A percentile compares a stretch with the other conserved stretches of the same genome.
Conservation (phyloP, 2,888 invertebrate genomes). For the Dusona sp. region DNA sequence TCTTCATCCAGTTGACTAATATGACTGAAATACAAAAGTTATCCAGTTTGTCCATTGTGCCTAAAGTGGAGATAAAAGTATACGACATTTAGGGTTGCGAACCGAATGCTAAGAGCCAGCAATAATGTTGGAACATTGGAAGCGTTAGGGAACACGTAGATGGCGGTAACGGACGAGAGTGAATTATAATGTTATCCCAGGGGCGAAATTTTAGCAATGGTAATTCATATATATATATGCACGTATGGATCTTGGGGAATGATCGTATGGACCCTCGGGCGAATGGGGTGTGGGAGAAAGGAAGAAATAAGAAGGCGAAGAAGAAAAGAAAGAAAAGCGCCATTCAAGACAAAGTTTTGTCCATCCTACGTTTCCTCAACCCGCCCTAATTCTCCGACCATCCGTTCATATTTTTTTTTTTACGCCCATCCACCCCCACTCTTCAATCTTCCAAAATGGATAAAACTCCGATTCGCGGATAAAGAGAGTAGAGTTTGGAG, state of each 20-base stretch:
- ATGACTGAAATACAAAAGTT: slow-evolving; percentile 10
- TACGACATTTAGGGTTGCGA: slow-evolving; percentile 23
- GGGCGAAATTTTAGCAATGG: slow-evolving; percentile 46
- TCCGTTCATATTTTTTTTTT: slow-evolving; percentile 47
- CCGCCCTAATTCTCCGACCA: slow-evolving; percentile 59
- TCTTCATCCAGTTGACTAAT: slow-evolving; percentile 2
- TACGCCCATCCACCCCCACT: neutral
- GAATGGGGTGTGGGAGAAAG: slow-evolving; percentile 2
- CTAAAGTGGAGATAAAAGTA: slow-evolving; percentile 25
- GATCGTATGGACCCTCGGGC: slow-evolving; percentile 49
- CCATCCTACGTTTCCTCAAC: slow-evolving; percentile 30
- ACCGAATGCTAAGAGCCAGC: slow-evolving; percentile 1
- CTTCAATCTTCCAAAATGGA: slow-evolving; percentile 62
- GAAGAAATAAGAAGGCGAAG: slow-evolving; percentile 14
- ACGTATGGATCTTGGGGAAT: slow-evolving; percentile 36
- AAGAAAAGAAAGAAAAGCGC: slow-evolving; percentile 30
- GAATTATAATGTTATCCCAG: slow-evolving; percentile 62
- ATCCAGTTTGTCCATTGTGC: slow-evolving; percentile 14
- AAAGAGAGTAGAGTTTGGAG: slow-evolving; percentile 47
- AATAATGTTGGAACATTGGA: slow-evolving; percentile 39
- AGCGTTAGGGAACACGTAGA: slow-evolving; percentile 36
- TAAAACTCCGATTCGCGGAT: slow-evolving; percentile 59
- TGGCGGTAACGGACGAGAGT: slow-evolving; percentile 53
- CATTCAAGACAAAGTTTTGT: slow-evolving; percentile 56
- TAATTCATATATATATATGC: slow-evolving; percentile 22